These are phyloP conservation scores for Heterodera filipjevi DNA, from an alignment of 2,888 invertebrate genomes.

Conservation along the genomic window DNA sequence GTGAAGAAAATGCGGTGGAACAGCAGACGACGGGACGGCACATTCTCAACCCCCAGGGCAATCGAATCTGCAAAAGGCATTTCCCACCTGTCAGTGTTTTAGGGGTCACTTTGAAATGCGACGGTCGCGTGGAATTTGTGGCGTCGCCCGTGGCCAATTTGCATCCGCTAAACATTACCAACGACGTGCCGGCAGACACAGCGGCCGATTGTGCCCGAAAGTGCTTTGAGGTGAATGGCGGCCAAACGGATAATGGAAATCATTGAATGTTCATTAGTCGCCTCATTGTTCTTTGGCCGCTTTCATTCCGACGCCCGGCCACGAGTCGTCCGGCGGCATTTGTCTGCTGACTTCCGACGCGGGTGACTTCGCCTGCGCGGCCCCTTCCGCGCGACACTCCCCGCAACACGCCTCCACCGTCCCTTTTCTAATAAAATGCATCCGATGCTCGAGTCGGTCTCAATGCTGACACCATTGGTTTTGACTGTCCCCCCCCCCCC, in stretches of 20 bases:
- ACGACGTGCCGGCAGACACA: slow-evolving; percentile 61
- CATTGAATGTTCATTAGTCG: not conserved
- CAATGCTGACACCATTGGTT: not conserved
- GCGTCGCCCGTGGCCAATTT: slow-evolving; percentile 54
- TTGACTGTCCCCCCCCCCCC: not conserved
- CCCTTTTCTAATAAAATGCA: slow-evolving; percentile 63
- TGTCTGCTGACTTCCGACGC: slow-evolving; percentile 61
- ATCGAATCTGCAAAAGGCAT: not conserved
- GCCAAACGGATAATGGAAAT: not conserved
- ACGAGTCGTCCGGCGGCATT: slow-evolving; percentile 56
- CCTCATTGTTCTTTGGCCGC: slow-evolving; percentile 60
- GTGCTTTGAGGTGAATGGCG: slow-evolving; percentile 61
- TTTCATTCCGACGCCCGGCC: slow-evolving; percentile 60
- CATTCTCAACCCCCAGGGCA: slow-evolving; percentile 37
- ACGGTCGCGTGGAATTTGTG: slow-evolving; percentile 63
- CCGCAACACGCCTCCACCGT: slow-evolving; percentile 62
- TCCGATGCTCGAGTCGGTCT: slow-evolving; percentile 56
- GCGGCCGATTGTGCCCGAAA: slow-evolving; percentile 64
- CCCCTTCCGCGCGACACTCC: slow-evolving; percentile 48
- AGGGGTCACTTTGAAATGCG: slow-evolving; percentile 47
- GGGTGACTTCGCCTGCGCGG: slow-evolving; percentile 48
- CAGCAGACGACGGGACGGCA: not conserved
- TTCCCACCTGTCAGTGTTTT: not conserved
- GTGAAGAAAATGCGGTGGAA: not conserved
- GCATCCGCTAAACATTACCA: slow-evolving; percentile 60